Base-by-base conservation (phyloP, 2,113 vertebrate genomes). In the Thinocorus orbignyianus region DNA sequence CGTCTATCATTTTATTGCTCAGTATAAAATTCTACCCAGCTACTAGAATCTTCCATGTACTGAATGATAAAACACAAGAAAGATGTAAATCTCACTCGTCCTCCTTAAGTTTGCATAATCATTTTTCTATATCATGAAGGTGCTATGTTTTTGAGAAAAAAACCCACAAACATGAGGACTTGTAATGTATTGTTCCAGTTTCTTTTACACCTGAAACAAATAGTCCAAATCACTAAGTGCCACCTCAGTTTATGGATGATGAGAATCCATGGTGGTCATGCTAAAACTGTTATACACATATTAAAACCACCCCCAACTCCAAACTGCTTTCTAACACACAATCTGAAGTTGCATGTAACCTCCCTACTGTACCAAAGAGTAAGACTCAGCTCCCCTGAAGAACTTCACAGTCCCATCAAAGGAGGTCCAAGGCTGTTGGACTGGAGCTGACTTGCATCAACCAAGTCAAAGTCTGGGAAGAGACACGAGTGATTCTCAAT, bases 1-100 rank as follows among this genome's bases (percentile, higher is more conserved):
- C 0, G n/a, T 4, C 69, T 33, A 17, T 2, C 42, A 11, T 39
- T 11, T 54, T 1, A 4, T 1, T 1, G 7, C 13, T 15, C 19
- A 28, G 69, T 13, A 35, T 13, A 42, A 80, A 90, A 66, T 35
- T 41, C 39, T 23, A 18, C 12, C 72, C 5, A 51, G 72, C 60
- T 76, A 46, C 70, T 7, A 20, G 58, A n/a, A 54, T 26, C 19
- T 49, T 22, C 72, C 41, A 15, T 0, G 31, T 13, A 11, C 46
- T 39, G 14, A 22, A 35, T 25, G 60, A 44, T 14, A 17, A 62
- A 73, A 15, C 17, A 26, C n/a, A 25, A 64, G 16, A 44, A 42
- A 9, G 55, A 31, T 10, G 17, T 17, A 61, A 77, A 60, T 1
- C 13, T 44, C 37, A 16, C 72, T 39, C 7, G 0, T 4, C 9